Evolutionary conservation across 2,888 invertebrate species (phyloP).

Genomic region (Priapulus caudatus): DNA sequence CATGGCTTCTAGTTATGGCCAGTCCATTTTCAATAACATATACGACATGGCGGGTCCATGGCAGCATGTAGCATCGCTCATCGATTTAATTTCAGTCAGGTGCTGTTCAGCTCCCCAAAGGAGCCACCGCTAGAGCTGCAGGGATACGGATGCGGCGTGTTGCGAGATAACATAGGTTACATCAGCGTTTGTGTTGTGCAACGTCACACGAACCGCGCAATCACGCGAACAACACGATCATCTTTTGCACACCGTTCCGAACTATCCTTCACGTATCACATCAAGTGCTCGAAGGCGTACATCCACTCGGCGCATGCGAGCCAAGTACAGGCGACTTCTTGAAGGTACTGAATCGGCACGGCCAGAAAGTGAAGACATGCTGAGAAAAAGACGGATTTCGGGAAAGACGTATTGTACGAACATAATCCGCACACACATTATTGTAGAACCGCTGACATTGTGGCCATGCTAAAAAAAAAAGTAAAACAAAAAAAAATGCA

Average conservation of each 20-base stretch:
- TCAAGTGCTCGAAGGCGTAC: conserved; percentile 95
- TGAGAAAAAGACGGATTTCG: conserved; percentile 88
- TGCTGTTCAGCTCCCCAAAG: conserved; percentile 59
- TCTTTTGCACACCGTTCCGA: conserved; percentile 97
- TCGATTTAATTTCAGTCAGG: conserved; percentile 44
- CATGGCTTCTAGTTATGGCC: no score
- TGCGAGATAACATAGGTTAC: conserved; percentile 95
- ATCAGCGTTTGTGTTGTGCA: conserved; percentile 98
- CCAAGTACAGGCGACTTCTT: conserved; percentile 97
- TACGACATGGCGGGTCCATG: no score
- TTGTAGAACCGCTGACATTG: no score
- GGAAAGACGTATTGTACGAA: conserved; percentile 4
- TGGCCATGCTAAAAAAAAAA: no score
- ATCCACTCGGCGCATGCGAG: conserved; percentile 98
- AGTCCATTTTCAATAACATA: no score
- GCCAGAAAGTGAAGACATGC: conserved; percentile 71
- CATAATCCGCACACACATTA: neutral
- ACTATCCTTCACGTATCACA: conserved; percentile 99
- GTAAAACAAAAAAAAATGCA: no score
- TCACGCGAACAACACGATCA: conserved; percentile 97
- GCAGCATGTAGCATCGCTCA: no score
- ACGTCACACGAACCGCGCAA: conserved; percentile 77
- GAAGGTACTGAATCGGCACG: conserved; percentile 93
- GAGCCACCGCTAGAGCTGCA: conserved; percentile 92
- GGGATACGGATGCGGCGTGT: conserved; percentile 81